Evolutionary conservation across 2,797 vertebrate genomes (phyloP).

Genomic region (Adelosebastes latens): DNA sequence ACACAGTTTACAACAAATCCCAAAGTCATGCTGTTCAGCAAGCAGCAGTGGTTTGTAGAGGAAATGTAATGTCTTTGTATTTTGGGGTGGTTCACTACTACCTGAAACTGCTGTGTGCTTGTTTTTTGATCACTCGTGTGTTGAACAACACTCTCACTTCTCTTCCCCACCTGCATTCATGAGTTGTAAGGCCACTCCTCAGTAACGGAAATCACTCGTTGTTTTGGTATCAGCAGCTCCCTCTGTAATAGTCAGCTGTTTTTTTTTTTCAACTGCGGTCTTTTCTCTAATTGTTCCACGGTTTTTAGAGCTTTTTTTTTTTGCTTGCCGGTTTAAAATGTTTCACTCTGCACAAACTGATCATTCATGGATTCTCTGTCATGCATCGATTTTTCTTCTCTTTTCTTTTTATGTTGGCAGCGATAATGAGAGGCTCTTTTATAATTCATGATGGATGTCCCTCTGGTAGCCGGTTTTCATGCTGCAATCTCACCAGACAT

Average conservation of each 20-base stretch:
- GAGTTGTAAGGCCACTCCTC: conserved; percentile 27
- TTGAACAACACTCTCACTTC: conserved; percentile 30
- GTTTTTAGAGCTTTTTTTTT: conserved; percentile 17
- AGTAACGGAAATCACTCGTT: conserved; percentile 31
- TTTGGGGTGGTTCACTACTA: conserved; percentile 3
- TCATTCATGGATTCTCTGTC: conserved; percentile 55
- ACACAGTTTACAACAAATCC: neutral
- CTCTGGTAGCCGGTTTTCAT: conserved; percentile 57
- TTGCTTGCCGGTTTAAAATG: neutral
- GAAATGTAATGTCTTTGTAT: neutral
- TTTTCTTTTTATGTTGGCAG: conserved; percentile 55
- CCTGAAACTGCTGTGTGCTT: neutral
- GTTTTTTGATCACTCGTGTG: conserved; percentile 22
- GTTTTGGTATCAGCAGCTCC: conserved; percentile 41
- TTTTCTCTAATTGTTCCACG: conserved; percentile 26
- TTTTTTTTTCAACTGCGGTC: neutral
- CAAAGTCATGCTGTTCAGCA: neutral
- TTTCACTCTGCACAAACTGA: conserved; percentile 7
- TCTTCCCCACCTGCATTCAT: conserved; percentile 40
- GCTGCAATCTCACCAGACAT: conserved; percentile 55
- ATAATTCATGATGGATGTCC: conserved; percentile 75
- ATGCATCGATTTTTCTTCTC: conserved; percentile 37
- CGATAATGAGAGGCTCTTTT: conserved; percentile 60
- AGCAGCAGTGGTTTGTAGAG: neutral
- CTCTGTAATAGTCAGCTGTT: neutral